These are phyloP conservation scores for Neosalanx taihuensis DNA, from an alignment of 2,797 vertebrate genomes.

Conservation along the genomic window DNA sequence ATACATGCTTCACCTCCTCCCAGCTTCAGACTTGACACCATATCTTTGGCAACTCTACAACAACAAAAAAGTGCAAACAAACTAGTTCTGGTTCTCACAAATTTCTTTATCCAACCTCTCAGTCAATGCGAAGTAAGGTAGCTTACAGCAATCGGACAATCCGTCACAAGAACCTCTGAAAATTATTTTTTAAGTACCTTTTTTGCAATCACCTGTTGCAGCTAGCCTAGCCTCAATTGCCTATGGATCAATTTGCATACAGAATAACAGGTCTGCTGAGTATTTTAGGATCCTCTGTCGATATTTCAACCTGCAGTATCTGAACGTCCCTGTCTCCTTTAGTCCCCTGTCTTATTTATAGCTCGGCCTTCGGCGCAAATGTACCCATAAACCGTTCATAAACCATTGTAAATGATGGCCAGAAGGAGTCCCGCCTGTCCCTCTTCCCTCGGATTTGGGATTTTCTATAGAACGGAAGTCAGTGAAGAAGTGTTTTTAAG, in stretches of 20 bases:
- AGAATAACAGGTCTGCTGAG: neutral
- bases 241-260: neutral
- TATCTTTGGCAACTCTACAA: neutral
- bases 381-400: no score
- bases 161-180: neutral
- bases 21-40: neutral
- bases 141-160: neutral
- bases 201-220: neutral
- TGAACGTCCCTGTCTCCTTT: neutral
- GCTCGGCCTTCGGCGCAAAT: no score
- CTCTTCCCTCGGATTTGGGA: no score
- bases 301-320: neutral
- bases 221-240: neutral
- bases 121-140: neutral
- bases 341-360: neutral
- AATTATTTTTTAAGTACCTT: neutral
- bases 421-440: no score
- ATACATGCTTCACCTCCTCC: neutral
- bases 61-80: neutral
- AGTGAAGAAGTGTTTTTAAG: no score
- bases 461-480: no score
- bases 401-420: no score
- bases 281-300: neutral
- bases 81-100: neutral
- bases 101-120: neutral